These are phyloP conservation scores for Drosophila prosaltans DNA, from an alignment of 1,140 invertebrate species.

Conservation along the genomic window DNA sequence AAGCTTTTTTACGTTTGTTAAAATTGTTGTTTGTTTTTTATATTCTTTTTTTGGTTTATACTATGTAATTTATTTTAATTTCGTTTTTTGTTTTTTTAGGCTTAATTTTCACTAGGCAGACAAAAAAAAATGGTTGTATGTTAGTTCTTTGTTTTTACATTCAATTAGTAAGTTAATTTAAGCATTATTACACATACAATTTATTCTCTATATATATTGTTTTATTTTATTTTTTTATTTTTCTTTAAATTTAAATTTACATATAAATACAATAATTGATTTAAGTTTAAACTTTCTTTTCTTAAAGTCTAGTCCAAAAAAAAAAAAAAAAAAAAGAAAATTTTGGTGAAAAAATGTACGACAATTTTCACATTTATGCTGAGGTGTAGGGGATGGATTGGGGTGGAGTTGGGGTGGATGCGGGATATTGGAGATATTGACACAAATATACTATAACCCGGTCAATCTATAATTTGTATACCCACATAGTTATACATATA, in stretches of 20 bases:
- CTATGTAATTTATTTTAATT: constrained; percentile 8
- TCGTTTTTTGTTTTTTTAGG: constrained; percentile 22
- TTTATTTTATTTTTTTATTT: constrained; percentile 19
- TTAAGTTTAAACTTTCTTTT: constrained; percentile 50
- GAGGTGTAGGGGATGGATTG: not conserved
- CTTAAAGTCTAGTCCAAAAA: constrained; percentile 49
- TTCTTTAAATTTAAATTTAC: constrained; percentile 40
- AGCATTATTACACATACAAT: constrained; percentile 65
- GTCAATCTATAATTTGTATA: not conserved
- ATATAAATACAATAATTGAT: constrained; percentile 59
- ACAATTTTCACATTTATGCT: constrained; percentile 65
- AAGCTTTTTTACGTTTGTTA: constrained; percentile 63
- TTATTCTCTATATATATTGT: constrained; percentile 40
- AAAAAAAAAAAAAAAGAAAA: constrained; percentile 36
- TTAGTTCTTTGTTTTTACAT: constrained; percentile 24
- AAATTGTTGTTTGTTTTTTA: constrained; percentile 36
- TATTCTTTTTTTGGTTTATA: constrained; percentile 33
- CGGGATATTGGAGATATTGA: not conserved
- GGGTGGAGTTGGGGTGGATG: not conserved
- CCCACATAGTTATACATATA: too few relatives aligned
- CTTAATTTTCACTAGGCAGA: constrained; percentile 64
- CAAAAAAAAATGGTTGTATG: constrained; percentile 56
- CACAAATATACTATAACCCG: constrained; percentile 10
- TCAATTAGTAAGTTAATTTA: constrained; percentile 64
- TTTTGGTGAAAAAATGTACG: constrained; percentile 9